Evolutionary conservation across 2,113 vertebrate genomes (phyloP).

Genomic region (Oncorhynchus kisutch): DNA sequence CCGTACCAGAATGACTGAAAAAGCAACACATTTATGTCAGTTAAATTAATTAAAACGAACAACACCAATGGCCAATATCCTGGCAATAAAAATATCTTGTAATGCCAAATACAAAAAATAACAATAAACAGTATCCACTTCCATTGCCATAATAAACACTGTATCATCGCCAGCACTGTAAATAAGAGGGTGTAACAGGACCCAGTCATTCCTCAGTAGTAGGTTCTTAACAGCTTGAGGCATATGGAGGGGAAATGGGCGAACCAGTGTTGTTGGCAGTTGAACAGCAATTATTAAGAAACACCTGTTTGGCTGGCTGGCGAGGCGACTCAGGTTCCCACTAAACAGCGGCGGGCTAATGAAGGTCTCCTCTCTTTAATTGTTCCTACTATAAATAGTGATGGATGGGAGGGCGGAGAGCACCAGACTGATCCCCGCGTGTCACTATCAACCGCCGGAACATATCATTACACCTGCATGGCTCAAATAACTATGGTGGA

Average conservation of each 20-base stretch:
- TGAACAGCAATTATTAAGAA: slow-evolving; percentile 74
- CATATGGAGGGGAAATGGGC: slow-evolving; percentile 69
- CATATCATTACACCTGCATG: neutral
- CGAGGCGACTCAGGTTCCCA: slow-evolving; percentile 68
- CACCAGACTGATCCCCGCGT: slow-evolving; percentile 34
- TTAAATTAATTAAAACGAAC: neutral
- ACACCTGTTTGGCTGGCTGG: slow-evolving; percentile 78
- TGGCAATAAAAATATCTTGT: neutral
- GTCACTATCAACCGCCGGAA: neutral
- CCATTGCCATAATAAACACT: neutral
- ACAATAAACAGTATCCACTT: neutral
- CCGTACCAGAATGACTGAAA: neutral
- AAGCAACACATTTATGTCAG: no score
- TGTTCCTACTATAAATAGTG: slow-evolving; percentile 78
- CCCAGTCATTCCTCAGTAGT: slow-evolving; percentile 61
- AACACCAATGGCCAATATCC: neutral
- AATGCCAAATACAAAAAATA: neutral
- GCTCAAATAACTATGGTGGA: neutral
- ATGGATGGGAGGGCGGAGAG: slow-evolving; percentile 49
- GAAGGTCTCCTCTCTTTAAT: slow-evolving; percentile 77
- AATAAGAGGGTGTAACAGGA: slow-evolving; percentile 56
- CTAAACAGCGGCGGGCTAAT: slow-evolving; percentile 76
- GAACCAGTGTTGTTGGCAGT: slow-evolving; percentile 73
- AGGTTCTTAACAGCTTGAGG: slow-evolving; percentile 66
- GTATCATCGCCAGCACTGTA: slow-evolving; percentile 21